Evolutionary conservation across 2,888 invertebrate genomes (phyloP), one percentile per base, ranked within the genome.

Genomic region (Euzophera pinguis): DNA sequence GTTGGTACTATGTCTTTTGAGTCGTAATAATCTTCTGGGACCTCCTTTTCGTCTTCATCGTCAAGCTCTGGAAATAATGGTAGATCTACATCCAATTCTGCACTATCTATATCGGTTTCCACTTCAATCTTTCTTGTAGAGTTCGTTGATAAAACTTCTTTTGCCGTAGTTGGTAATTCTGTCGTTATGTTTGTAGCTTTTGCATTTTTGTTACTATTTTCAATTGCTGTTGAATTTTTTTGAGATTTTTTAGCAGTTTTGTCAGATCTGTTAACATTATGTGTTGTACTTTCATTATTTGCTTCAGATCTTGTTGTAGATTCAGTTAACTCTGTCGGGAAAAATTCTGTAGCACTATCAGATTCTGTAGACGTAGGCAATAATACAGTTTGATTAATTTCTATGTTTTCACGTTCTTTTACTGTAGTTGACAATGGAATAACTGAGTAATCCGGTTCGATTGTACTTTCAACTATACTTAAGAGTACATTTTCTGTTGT

Each of bases 11-110:
- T 67, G 55, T 90, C 90, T 67, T 87, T 89, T 3, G 76, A 61
- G 55, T 90, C 90, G 47, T 90, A 90, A 54, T 89, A 90, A 70
- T 90, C 90, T 61, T 90, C 90, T 10, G 89, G 84, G 0, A 87
- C 79, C 2, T 85, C 81, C 3, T 65, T 62, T 17, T 69, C 59
- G 0, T 78, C 78, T 58, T 81, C 83, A 54, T 78, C 65, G 49
- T 90, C 89, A 37, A 85, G 54, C 60, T 81, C 86, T 57, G 86
- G 83, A 38, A 81, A 87, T 27, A 85, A 65, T 47, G 84, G 81
- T 1, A 84, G 73, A 12, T 84, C 78, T 55, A 75, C 74, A 12
- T 62, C 61, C 3, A 60, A 55, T 43, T 78, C 79, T 50, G 64
- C 56, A 51, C 65, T 71, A 10, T 70, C 66, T 10, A 48, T 50